Conservation (phyloP, 2,113 vertebrate species). For the Lepidothrix coronata region DNA sequence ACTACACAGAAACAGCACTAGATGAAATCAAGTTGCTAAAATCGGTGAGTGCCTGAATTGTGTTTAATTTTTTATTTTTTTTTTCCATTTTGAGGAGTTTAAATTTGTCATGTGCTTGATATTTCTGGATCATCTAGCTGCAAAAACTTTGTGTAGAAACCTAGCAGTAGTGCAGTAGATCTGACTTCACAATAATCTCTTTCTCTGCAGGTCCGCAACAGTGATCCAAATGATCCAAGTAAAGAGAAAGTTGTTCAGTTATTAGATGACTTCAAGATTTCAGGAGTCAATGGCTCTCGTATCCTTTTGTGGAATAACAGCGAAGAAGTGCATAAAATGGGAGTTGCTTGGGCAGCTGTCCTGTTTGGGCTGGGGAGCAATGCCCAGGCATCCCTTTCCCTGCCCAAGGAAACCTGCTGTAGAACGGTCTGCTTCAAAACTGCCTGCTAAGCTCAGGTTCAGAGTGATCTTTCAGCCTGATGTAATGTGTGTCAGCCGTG, state of each 20-base stretch:
- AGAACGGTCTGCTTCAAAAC: neutral
- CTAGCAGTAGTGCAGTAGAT: neutral
- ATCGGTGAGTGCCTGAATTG: constrained; percentile 78
- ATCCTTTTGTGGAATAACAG: constrained; percentile 79
- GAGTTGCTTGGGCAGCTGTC: neutral
- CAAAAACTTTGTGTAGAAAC: neutral
- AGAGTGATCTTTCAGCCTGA: neutral
- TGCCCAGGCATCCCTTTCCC: neutral
- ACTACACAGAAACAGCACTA: constrained; percentile 96
- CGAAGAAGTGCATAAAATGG: neutral
- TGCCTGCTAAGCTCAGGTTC: neutral
- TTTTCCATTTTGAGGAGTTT: neutral
- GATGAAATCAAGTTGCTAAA: constrained; percentile 96
- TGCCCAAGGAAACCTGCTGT: neutral
- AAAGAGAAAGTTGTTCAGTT: constrained; percentile 94
- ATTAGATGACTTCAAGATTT: constrained; percentile 96
- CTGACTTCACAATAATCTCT: neutral
- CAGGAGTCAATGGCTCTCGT: constrained; percentile 94
- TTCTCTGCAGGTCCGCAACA: constrained; percentile 85
- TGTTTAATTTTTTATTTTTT: neutral
- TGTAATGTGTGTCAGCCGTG: neutral
- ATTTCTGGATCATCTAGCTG: neutral
- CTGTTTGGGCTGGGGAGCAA: neutral
- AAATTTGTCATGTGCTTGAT: fast-evolving
- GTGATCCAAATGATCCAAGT: constrained; percentile 87